Conservation (phyloP, 2,888 invertebrate genomes). For the Cryptosula pallasiana region DNA sequence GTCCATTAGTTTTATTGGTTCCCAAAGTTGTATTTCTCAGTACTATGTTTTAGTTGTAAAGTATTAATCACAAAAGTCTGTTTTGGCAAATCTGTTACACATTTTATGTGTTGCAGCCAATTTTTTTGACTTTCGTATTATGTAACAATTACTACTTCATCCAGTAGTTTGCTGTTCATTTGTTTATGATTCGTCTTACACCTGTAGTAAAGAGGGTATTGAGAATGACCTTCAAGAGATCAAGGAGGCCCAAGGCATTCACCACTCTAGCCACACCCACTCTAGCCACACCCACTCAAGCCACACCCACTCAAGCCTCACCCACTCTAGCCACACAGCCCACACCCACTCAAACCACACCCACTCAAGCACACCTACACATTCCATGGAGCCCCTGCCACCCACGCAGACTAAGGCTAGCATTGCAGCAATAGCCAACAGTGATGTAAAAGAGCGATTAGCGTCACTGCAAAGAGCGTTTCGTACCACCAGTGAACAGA, state of each 20-base stretch:
- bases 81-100: too few species aligned
- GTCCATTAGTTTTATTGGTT: too few species aligned
- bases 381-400: not conserved
- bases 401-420: not conserved
- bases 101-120: too few species aligned
- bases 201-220: conserved; percentile 6
- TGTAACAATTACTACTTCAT: too few species aligned
- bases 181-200: too few species aligned
- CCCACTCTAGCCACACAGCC: not conserved
- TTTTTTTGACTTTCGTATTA: not conserved
- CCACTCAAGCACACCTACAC: not conserved
- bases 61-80: too few species aligned
- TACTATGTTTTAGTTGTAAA: too few species aligned
- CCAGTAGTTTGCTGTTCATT: too few species aligned
- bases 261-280: not conserved
- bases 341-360: not conserved
- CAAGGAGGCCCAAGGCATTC: not conserved
- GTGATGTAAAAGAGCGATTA: conserved; percentile 7
- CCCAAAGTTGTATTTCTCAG: too few species aligned
- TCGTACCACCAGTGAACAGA: conserved; percentile 12
- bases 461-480: conserved; percentile 3
- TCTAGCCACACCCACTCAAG: not conserved
- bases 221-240: conserved; percentile 19
- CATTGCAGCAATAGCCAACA: not conserved
- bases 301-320: not conserved